Evolutionary conservation across 2,113 vertebrate species (phyloP).

Genomic region (Trematomus loennbergii): DNA sequence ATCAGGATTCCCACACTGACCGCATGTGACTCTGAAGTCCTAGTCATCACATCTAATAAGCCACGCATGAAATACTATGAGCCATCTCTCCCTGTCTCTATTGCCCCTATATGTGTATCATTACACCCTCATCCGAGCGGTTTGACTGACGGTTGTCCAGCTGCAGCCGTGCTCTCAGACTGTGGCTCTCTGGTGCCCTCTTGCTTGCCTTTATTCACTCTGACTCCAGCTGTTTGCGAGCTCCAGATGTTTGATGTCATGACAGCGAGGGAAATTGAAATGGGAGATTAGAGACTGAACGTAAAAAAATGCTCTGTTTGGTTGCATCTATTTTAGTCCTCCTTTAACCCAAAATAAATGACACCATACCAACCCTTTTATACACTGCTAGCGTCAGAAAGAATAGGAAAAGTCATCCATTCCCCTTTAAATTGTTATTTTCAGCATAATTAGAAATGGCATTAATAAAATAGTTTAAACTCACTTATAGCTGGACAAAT

Average conservation of each 20-base stretch:
- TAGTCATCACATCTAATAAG: slow-evolving; percentile 33
- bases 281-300: slow-evolving; percentile 6
- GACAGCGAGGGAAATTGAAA: neutral
- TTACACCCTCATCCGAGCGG: neutral
- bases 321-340: neutral
- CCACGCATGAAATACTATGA: slow-evolving; percentile 14
- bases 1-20: slow-evolving; percentile 29
- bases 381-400: neutral
- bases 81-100: neutral
- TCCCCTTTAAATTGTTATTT: neutral
- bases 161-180: neutral
- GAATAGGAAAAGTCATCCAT: neutral
- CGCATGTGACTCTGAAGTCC: slow-evolving; percentile 11
- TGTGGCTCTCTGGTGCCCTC: slow-evolving; percentile 35
- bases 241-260: slow-evolving; percentile 50
- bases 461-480: neutral
- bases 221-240: neutral
- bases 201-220: neutral
- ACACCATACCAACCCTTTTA: neutral
- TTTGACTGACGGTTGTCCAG: neutral
- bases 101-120: slow-evolving; percentile 10
- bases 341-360: too few species aligned
- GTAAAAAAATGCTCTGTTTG: slow-evolving; percentile 4
- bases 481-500: neutral
- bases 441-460: neutral